phyloP scores from a whole-genome alignment of 2,113 vertebrate species.

The Pelusios castaneus region DNA sequence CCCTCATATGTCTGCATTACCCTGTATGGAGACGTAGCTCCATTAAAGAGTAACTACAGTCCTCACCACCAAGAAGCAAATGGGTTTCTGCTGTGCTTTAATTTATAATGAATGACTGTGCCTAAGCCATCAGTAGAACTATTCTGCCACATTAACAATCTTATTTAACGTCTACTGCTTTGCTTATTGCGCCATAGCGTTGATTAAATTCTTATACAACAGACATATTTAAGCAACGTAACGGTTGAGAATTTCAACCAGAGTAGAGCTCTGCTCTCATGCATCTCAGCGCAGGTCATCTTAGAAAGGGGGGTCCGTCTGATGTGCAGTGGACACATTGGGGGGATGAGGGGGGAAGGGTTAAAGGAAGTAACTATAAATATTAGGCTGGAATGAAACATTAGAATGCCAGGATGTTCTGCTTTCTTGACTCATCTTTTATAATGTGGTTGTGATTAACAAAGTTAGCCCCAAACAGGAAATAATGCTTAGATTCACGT shows the following conservation, averaged over 20 bases:
- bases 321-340: not conserved
- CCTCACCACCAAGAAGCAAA: constrained; percentile 44
- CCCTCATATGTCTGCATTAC: not conserved
- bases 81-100: constrained; percentile 43
- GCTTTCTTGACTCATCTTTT: not conserved
- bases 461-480: not conserved
- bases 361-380: not conserved
- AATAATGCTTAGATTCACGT: not conserved
- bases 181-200: constrained; percentile 39
- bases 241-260: constrained; percentile 54
- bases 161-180: constrained; percentile 48
- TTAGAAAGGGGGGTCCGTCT: not conserved
- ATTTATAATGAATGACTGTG: constrained; percentile 43
- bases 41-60: constrained; percentile 42
- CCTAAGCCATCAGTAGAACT: constrained; percentile 36
- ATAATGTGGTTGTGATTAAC: not conserved
- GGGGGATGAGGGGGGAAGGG: not conserved
- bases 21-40: not conserved
- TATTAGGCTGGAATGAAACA: not conserved
- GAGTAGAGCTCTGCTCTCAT: constrained; percentile 29
- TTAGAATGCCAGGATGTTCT: not conserved
- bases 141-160: constrained; percentile 34
- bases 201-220: constrained; percentile 64
- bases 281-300: constrained; percentile 6
- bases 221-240: constrained; percentile 60